These are phyloP conservation scores for Epinotia brunnichana DNA, from an alignment of 2,888 invertebrate species.

Conservation along the genomic window DNA sequence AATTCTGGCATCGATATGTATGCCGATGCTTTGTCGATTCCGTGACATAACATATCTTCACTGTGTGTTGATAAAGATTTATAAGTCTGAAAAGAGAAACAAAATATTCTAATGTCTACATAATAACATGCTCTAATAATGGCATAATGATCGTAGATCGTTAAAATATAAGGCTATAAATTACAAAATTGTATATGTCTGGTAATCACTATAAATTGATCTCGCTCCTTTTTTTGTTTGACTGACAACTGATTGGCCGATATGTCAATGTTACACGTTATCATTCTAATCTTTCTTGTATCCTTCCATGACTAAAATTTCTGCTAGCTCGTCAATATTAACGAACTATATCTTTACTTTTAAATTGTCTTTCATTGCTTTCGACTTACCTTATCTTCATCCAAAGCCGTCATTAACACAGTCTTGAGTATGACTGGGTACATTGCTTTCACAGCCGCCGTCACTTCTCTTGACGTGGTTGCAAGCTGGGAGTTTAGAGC, in stretches of 20 bases:
- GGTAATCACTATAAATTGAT: no score
- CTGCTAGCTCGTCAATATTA: no score
- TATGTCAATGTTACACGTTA: no score
- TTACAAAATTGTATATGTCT: no score
- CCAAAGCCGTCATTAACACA: conserved; percentile 64
- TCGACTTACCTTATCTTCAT: conserved; percentile 70
- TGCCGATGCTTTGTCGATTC: conserved; percentile 55
- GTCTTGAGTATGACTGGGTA: conserved; percentile 64
- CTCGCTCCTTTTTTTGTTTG: no score
- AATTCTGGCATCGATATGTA: conserved; percentile 61
- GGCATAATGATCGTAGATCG: no score
- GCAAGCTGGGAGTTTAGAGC: conserved; percentile 68
- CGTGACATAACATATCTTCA: conserved; percentile 66
- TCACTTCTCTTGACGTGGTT: conserved; percentile 53
- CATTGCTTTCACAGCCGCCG: conserved; percentile 55
- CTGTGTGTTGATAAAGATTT: conserved; percentile 66
- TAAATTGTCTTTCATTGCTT: not conserved
- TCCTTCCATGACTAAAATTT: no score
- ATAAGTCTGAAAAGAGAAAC: conserved; percentile 63
- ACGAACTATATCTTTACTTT: not conserved
- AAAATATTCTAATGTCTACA: no score
- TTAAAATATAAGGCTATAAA: no score
- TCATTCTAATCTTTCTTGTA: no score
- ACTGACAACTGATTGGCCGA: no score
- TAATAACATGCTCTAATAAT: no score